Evolutionary conservation across 2,888 invertebrate species (phyloP).

Genomic region (Stramonita haemastoma): DNA sequence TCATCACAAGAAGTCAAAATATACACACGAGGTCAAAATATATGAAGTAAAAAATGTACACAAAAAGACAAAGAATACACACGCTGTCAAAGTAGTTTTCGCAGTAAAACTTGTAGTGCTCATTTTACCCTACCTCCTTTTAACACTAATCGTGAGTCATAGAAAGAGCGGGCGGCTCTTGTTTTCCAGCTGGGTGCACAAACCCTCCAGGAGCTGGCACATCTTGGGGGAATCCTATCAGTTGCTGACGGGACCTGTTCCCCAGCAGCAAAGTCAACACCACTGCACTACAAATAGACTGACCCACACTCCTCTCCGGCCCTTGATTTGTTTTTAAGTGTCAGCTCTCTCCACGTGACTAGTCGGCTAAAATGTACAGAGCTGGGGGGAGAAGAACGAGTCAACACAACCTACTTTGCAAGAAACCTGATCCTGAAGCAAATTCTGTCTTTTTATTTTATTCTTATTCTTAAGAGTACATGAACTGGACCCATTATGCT

Average conservation of each 20-base stretch:
- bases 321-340: not conserved
- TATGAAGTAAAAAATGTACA: not conserved
- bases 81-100: no score
- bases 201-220: not conserved
- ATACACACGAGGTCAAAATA: no score
- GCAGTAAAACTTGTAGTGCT: no score
- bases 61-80: not conserved
- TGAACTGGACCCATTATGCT: not conserved
- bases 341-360: not conserved
- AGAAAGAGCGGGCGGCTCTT: no score
- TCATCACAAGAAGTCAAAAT: no score
- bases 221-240: not conserved
- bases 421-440: no score
- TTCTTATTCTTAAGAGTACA: not conserved
- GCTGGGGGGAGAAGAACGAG: not conserved
- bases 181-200: constrained; percentile 14
- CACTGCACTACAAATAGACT: not conserved
- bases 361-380: not conserved
- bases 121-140: no score
- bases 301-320: not conserved
- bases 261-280: no score
- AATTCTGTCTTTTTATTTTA: not conserved
- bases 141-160: no score
- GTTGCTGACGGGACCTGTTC: not conserved
- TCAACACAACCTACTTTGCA: no score